phyloP scores from a whole-genome alignment of 2,888 invertebrate species.

The Drosophila mercatorum region DNA sequence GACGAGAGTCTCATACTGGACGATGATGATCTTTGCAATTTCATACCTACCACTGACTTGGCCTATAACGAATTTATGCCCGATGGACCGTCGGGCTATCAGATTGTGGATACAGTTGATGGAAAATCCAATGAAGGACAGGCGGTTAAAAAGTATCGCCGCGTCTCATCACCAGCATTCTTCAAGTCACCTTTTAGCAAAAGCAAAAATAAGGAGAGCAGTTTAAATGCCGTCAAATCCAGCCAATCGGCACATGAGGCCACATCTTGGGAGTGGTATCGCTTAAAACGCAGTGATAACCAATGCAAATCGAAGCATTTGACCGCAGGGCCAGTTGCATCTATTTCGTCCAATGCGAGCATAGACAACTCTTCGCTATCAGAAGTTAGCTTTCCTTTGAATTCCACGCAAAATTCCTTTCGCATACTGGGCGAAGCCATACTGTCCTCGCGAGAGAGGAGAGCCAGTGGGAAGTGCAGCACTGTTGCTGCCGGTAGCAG shows the following conservation, averaged over 20 bases:
- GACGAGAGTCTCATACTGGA: slow-evolving; percentile 86
- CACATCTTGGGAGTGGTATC: slow-evolving; percentile 85
- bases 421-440: slow-evolving; percentile 82
- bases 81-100: slow-evolving; percentile 83
- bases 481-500: slow-evolving; percentile 54
- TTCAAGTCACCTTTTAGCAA: slow-evolving; percentile 86
- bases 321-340: slow-evolving; percentile 14
- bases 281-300: slow-evolving; percentile 78
- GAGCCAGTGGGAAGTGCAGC: slow-evolving; percentile 37
- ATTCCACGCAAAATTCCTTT: slow-evolving; percentile 82
- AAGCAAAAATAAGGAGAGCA: slow-evolving; percentile 77
- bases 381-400: slow-evolving; percentile 81
- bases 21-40: slow-evolving; percentile 86
- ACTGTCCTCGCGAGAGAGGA: slow-evolving; percentile 65
- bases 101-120: slow-evolving; percentile 65
- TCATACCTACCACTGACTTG: slow-evolving; percentile 85
- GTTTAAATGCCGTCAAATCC: slow-evolving; percentile 50
- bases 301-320: slow-evolving; percentile 32
- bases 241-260: slow-evolving; percentile 81
- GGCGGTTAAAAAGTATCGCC: slow-evolving; percentile 85
- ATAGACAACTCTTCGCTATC: slow-evolving; percentile 79
- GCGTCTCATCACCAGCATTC: slow-evolving; percentile 87
- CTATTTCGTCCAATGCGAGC: slow-evolving; percentile 49
- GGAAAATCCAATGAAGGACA: slow-evolving; percentile 58
- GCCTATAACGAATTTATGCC: slow-evolving; percentile 85